Evolutionary conservation across 2,888 invertebrate genomes (phyloP).

Genomic region (Sinopyrophorus schimmeli): DNA sequence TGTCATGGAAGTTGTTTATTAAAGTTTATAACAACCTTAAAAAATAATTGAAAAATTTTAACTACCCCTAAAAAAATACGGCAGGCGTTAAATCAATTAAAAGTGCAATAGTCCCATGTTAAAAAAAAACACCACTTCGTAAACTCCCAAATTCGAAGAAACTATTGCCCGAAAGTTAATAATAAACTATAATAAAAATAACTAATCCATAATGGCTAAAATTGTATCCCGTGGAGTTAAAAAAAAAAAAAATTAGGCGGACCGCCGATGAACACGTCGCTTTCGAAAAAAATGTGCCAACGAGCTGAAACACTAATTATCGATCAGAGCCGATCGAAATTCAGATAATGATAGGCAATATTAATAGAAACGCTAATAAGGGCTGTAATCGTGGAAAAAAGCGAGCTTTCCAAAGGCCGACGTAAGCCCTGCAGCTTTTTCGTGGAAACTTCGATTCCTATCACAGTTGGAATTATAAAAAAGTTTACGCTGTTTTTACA

Average conservation of each 20-base stretch:
- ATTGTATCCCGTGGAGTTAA: background rate
- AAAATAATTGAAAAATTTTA: too few species aligned
- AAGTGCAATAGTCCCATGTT: too few species aligned
- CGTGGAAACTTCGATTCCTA: conserved; percentile 50
- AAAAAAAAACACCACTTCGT: too few species aligned
- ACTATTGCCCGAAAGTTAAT: too few species aligned
- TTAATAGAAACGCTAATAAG: conserved; percentile 38
- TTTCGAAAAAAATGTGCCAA: conserved; percentile 21
- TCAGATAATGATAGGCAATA: conserved; percentile 39
- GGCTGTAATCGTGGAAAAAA: conserved; percentile 33
- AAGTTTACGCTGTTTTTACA: conserved; percentile 54
- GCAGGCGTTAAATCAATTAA: too few species aligned
- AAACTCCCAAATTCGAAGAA: too few species aligned
- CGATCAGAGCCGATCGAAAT: conserved; percentile 31
- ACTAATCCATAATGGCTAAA: too few species aligned
- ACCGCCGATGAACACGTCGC: conserved; percentile 17
- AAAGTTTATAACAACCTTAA: too few species aligned
- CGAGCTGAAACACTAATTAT: conserved; percentile 27
- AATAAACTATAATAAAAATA: conserved; percentile 14
- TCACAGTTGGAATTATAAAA: conserved; percentile 49
- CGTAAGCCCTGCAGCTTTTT: conserved; percentile 46
- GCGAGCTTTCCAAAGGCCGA: conserved; percentile 29
- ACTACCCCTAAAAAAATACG: too few species aligned
- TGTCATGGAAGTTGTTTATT: too few species aligned
- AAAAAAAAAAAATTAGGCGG: background rate